phyloP scores from a whole-genome alignment of 1,140 invertebrate genomes.

The Drosophila kurseongensis region DNA sequence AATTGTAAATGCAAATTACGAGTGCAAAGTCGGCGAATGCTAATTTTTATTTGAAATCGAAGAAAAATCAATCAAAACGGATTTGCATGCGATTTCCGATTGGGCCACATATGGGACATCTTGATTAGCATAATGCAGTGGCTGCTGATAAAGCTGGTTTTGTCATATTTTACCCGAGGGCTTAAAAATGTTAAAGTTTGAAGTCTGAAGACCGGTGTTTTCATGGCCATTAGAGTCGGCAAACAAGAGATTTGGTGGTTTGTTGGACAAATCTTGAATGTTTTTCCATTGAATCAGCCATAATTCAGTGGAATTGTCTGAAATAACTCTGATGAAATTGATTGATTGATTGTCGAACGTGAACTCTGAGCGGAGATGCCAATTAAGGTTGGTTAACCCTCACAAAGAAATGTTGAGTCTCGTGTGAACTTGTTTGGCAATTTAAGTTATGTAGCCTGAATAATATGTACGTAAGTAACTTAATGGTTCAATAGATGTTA shows the following conservation, averaged over 20 bases:
- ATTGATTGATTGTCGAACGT: constrained; percentile 45
- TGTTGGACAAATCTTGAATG: constrained; percentile 11
- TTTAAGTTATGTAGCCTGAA: background rate
- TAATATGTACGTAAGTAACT: background rate
- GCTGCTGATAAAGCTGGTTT: constrained; percentile 21
- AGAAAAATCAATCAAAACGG: constrained; percentile 43
- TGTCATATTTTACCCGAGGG: constrained; percentile 8
- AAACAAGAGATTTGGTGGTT: constrained; percentile 34
- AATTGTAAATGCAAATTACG: constrained; percentile 39
- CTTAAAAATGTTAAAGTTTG: constrained; percentile 17
- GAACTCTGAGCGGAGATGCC: constrained; percentile 32
- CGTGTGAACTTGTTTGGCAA: constrained; percentile 46
- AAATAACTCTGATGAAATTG: constrained; percentile 48
- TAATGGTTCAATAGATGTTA: background rate
- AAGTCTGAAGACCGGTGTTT: background rate
- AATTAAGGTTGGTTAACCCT: constrained; percentile 50
- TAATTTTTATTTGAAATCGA: constrained; percentile 27
- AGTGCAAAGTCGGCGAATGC: constrained; percentile 32
- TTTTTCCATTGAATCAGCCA: constrained; percentile 29
- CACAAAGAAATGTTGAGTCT: constrained; percentile 1
- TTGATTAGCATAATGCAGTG: constrained; percentile 30
- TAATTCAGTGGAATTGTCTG: constrained; percentile 44
- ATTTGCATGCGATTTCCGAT: constrained; percentile 54
- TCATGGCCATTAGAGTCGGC: constrained; percentile 40
- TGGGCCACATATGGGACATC: constrained; percentile 27